Conservation (phyloP, 2,113 vertebrate genomes). For the Candoia aspera region DNA sequence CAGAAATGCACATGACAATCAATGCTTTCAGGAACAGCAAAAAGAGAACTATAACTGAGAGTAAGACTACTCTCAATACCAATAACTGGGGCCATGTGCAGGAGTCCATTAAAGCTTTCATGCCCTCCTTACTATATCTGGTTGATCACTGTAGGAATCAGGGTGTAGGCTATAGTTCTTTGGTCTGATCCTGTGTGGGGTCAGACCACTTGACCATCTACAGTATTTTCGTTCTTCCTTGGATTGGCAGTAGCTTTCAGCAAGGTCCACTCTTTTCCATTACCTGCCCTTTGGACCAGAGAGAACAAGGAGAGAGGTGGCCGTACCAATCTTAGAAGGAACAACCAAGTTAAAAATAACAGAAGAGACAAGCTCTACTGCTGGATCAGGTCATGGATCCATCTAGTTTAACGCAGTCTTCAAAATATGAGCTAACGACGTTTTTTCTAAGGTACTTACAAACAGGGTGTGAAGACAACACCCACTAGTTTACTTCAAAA, state of each 20-base stretch:
- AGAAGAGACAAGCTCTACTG: background rate
- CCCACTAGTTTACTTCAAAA: background rate
- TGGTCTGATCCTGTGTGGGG: background rate
- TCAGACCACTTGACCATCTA: background rate
- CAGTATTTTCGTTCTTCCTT: background rate
- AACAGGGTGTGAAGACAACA: background rate
- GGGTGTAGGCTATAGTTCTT: background rate
- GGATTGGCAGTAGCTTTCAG: background rate
- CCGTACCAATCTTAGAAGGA: background rate
- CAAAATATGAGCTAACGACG: background rate
- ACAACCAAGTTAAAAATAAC: background rate
- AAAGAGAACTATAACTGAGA: background rate
- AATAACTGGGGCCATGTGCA: too few species aligned
- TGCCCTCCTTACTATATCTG: background rate
- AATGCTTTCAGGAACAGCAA: background rate
- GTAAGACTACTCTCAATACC: background rate
- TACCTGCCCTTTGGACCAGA: background rate
- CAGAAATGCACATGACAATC: background rate
- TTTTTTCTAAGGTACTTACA: background rate
- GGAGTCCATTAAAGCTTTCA: background rate
- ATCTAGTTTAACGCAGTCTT: background rate
- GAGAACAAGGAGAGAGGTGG: background rate
- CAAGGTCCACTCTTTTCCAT: background rate
- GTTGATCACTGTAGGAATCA: background rate
- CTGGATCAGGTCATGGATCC: background rate